phyloP scores from a whole-genome alignment of 2,888 invertebrate genomes.

The Lasioglossum zephyrum region DNA sequence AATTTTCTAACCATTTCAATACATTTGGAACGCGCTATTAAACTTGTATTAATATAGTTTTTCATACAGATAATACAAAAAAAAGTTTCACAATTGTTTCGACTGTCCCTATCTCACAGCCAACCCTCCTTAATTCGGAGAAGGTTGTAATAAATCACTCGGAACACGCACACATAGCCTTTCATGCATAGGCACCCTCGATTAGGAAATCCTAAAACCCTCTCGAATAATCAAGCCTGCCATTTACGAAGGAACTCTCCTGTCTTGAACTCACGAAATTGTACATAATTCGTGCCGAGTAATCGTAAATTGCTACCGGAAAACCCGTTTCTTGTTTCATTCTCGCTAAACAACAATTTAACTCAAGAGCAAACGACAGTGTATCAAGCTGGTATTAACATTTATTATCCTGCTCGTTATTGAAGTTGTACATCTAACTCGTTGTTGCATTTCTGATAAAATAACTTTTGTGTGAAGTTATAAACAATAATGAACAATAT shows the following conservation, averaged over 20 bases:
- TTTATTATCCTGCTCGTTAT: not conserved
- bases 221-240: constrained; percentile 22
- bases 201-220: constrained; percentile 24
- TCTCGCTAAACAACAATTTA: not conserved
- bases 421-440: not conserved
- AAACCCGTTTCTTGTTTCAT: not conserved
- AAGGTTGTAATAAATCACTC: constrained; percentile 15
- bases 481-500: too few species aligned
- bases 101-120: not conserved
- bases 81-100: not conserved
- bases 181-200: not conserved
- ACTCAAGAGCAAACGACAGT: not conserved
- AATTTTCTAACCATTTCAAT: not conserved
- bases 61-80: not conserved
- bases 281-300: not conserved
- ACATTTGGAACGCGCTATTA: not conserved
- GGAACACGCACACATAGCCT: constrained; percentile 6
- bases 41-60: not conserved
- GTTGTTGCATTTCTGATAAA: not conserved
- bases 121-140: constrained; percentile 8
- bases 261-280: constrained; percentile 15
- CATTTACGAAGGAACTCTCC: constrained; percentile 7
- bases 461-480: not conserved
- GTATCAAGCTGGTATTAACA: not conserved
- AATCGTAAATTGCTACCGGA: constrained; percentile 8